These are phyloP conservation scores for Autographa gamma DNA, from an alignment of 2,888 invertebrate species.

Conservation along the genomic window DNA sequence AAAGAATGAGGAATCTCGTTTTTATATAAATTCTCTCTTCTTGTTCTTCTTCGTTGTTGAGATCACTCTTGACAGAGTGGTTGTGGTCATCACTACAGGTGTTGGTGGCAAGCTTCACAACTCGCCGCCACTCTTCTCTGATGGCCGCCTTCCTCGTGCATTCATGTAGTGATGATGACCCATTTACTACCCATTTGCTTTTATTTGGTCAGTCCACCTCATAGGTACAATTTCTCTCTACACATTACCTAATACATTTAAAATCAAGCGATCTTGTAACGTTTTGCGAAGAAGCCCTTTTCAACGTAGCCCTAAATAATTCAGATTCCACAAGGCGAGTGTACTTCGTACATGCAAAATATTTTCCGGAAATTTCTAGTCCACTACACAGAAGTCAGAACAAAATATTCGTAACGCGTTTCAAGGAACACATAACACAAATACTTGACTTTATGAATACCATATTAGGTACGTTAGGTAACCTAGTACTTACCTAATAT, in stretches of 20 bases:
- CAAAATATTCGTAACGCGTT: slow-evolving; percentile 34
- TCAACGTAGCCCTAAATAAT: slow-evolving; percentile 42
- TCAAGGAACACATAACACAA: slow-evolving; percentile 11
- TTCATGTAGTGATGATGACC: too few relatives aligned
- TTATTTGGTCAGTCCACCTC: too few relatives aligned
- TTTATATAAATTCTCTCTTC: slow-evolving; percentile 18
- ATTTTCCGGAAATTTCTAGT: slow-evolving; percentile 45
- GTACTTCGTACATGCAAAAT: slow-evolving; percentile 47
- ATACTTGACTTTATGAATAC: slow-evolving; percentile 33
- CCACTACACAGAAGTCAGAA: slow-evolving; percentile 25
- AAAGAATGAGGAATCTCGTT: not conserved
- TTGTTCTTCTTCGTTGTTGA: too few relatives aligned
- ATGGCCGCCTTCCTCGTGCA: too few relatives aligned
- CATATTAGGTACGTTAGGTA: slow-evolving; percentile 6
- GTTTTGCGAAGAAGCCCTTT: slow-evolving; percentile 34
- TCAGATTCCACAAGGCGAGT: slow-evolving; percentile 42
- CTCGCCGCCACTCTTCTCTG: too few relatives aligned
- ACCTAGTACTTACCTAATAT: not conserved
- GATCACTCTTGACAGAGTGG: too few relatives aligned
- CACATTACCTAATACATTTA: slow-evolving; percentile 22
- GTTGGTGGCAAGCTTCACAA: too few relatives aligned
- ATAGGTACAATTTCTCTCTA: too few relatives aligned
- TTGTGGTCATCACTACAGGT: too few relatives aligned
- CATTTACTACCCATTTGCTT: too few relatives aligned
- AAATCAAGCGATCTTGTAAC: slow-evolving; percentile 25